A percentile compares a stretch with the other conserved stretches of the same genome.
Evolutionary conservation across 2,888 invertebrate species (phyloP).

Genomic region (Aleiodes alternator): DNA sequence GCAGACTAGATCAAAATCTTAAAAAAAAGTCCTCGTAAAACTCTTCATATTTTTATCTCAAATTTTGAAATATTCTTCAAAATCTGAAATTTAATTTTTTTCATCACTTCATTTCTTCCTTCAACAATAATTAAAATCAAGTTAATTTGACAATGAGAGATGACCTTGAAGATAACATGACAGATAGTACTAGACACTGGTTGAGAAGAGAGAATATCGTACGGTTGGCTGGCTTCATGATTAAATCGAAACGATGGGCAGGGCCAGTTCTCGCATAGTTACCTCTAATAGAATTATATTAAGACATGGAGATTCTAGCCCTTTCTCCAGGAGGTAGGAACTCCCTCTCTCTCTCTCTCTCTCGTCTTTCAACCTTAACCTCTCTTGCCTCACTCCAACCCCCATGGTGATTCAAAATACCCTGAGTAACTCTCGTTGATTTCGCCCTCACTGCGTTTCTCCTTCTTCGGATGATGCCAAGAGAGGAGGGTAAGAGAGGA

Average conservation of each 20-base stretch:
- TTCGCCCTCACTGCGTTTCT: slow-evolving; percentile 44
- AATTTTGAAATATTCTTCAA: too few species aligned
- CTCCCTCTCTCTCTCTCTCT: slow-evolving; percentile 53
- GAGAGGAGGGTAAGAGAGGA: slow-evolving; percentile 5
- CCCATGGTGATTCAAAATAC: slow-evolving; percentile 44
- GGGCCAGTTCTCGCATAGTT: slow-evolving; percentile 71
- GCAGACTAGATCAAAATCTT: too few species aligned
- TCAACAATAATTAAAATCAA: slow-evolving; percentile 58
- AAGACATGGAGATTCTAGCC: slow-evolving; percentile 71
- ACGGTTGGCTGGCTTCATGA: slow-evolving; percentile 71
- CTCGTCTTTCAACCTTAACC: slow-evolving; percentile 65
- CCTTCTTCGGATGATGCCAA: slow-evolving; percentile 34
- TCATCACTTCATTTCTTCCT: not conserved
- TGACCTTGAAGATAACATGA: slow-evolving; percentile 38
- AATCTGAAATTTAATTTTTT: too few species aligned
- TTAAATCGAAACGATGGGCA: slow-evolving; percentile 73
- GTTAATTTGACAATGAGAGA: slow-evolving; percentile 65
- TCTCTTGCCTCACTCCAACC: not conserved
- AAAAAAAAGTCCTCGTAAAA: too few species aligned
- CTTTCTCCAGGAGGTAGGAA: slow-evolving; percentile 61
- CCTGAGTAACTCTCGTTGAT: slow-evolving; percentile 24
- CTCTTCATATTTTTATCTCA: too few species aligned
- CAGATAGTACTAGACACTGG: slow-evolving; percentile 47
- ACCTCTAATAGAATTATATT: slow-evolving; percentile 75
- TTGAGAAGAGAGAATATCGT: slow-evolving; percentile 67